Conservation (phyloP, 2,113 vertebrate species). For the Ranitomeya variabilis region DNA sequence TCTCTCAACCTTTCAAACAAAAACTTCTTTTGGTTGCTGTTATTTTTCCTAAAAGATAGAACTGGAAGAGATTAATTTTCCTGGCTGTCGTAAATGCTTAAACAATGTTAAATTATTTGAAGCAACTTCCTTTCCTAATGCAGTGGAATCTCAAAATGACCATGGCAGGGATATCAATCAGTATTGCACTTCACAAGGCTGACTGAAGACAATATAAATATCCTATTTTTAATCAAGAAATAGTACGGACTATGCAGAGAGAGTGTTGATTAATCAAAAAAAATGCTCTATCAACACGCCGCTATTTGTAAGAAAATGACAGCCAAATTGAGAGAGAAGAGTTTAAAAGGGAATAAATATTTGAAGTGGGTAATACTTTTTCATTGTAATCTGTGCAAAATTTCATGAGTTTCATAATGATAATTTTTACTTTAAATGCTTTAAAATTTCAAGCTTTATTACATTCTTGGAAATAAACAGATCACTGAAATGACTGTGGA, state of each 20-base stretch:
- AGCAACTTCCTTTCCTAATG: constrained; percentile 37
- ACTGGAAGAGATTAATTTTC: constrained; percentile 44
- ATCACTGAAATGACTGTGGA: neutral
- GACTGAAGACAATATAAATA: constrained; percentile 53
- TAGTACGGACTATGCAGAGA: constrained; percentile 29
- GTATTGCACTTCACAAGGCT: constrained; percentile 37
- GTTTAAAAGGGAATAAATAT: constrained; percentile 21
- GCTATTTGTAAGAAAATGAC: constrained; percentile 19
- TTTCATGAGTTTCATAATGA: neutral
- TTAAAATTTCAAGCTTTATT: neutral
- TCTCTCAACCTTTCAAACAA: constrained; percentile 41
- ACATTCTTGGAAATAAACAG: neutral
- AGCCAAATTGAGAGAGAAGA: constrained; percentile 28
- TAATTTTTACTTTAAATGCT: neutral
- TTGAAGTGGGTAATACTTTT: neutral
- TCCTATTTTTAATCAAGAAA: constrained; percentile 56
- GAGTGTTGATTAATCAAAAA: constrained; percentile 48
- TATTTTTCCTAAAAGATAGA: constrained; percentile 52
- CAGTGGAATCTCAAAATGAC: constrained; percentile 39
- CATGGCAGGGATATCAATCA: constrained; percentile 42
- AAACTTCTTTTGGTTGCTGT: constrained; percentile 11
- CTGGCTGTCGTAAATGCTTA: constrained; percentile 49
- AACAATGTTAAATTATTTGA: constrained; percentile 52
- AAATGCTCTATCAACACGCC: constrained; percentile 10
- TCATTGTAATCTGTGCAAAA: neutral